Base-by-base conservation (phyloP, 2,797 vertebrate genomes). In the Gorsachius magnificus region DNA sequence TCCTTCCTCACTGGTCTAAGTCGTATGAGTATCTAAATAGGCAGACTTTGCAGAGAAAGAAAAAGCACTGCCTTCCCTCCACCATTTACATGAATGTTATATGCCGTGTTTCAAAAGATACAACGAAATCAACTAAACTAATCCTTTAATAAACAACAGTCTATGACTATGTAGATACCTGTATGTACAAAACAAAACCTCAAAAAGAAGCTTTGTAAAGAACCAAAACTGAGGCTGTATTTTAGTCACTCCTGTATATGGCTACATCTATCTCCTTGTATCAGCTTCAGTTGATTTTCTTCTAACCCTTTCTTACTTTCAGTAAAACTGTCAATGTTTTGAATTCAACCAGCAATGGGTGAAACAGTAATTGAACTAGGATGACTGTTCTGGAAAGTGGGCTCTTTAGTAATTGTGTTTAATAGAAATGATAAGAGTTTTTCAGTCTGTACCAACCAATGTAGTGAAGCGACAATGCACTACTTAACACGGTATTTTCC, bases 331-430 rank as follows among this genome's bases (percentile, higher is more conserved):
- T 33, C 51, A 31, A 19, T 64, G 53, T 90, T 95, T 89, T 87
- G 66, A 71, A 81, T 91, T 76, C 76, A 89, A 2, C 26, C 80
- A 75, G 70, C 29, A 95, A 46, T 53, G 41, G 33, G 54, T 85
- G 68, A 92, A 57, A 74, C 25, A 74, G 53, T 92, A 88, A 96
- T 93, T 81, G 88, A 89, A 92, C 63, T 65, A 89, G 76, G 50
- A 86, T 46, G 69, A 29, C 45, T 82, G 16, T 50, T 81, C 48
- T 26, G 31, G 43, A 94, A 63, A 89, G n/a, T 79, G 48, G 19
- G 45, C 68, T 81, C 43, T 69, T 89, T 94, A 69, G 33, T 57
- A 92, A 90, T 56, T 26, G 4, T 90, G 38, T 82, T 84, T 84
- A 83, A 83, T 31, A 82, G 12, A 33, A 84, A 72, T 53, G 11